Evolutionary conservation across 2,888 invertebrate genomes (phyloP).

Genomic region (Cinara cedri): DNA sequence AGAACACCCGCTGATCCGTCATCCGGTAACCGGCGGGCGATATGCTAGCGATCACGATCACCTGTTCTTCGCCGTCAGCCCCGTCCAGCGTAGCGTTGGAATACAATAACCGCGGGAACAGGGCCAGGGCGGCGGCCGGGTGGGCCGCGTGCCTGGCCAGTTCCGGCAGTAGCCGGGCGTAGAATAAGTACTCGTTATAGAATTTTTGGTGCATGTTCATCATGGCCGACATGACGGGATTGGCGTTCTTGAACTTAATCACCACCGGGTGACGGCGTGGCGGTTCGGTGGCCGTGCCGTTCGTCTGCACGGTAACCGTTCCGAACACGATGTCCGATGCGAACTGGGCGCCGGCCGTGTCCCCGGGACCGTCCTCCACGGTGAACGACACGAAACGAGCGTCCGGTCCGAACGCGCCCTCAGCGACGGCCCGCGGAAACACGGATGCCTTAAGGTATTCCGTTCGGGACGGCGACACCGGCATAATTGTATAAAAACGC

Average conservation of each 20-base stretch:
- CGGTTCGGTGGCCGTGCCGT: background rate
- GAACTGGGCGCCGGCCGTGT: constrained; percentile 54
- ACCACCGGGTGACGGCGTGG: background rate
- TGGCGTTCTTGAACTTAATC: constrained; percentile 57
- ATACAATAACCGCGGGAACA: constrained; percentile 58
- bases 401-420: constrained; percentile 24
- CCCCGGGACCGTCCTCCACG: constrained; percentile 24
- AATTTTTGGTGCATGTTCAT: constrained; percentile 52
- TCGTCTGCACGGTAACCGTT: constrained; percentile 3
- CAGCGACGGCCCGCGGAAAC: constrained; percentile 28
- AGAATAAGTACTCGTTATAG: constrained; percentile 59
- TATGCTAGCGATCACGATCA: constrained; percentile 59
- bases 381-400: constrained; percentile 8
- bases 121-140: constrained; percentile 7
- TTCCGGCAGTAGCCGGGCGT: constrained; percentile 58
- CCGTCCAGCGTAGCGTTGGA: constrained; percentile 38
- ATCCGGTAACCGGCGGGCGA: constrained; percentile 55
- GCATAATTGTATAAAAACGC: too few species aligned
- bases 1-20: constrained; percentile 50
- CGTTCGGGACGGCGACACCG: background rate
- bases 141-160: constrained; percentile 41
- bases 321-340: constrained; percentile 58
- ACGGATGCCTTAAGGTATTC: background rate
- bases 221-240: constrained; percentile 11
- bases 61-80: constrained; percentile 7